Conservation (phyloP, 2,797 vertebrate genomes). For the Trichosurus vulpecula region DNA sequence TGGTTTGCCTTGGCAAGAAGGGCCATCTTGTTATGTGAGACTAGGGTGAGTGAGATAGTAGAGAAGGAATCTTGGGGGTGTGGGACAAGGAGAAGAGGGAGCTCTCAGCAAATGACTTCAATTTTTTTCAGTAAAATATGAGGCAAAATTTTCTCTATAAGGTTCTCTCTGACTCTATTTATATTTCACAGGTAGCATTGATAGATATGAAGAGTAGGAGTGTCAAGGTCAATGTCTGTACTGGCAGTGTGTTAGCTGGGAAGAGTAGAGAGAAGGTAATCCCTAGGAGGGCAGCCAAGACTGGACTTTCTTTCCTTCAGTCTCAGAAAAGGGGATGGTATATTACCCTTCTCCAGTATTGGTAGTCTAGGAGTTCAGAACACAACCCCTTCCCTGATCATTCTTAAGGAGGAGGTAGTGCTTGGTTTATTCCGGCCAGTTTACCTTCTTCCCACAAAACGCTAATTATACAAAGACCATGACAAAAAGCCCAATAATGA, state of each 20-base stretch:
- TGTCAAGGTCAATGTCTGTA: no score
- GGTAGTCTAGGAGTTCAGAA: background rate
- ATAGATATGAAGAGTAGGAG: background rate
- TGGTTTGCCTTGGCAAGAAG: background rate
- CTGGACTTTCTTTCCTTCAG: background rate
- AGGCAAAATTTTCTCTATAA: background rate
- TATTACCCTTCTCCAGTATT: background rate
- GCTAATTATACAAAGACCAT: no score
- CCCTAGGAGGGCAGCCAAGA: background rate
- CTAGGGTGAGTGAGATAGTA: background rate
- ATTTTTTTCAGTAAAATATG: background rate
- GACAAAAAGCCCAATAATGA: no score
- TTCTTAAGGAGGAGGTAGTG: background rate
- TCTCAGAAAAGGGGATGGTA: background rate
- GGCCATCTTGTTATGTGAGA: background rate
- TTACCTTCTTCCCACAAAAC: no score
- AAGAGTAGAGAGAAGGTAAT: background rate
- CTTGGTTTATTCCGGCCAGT: background rate
- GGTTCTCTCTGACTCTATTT: background rate
- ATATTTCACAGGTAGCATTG: background rate
- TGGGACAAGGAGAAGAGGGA: background rate
- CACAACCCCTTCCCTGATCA: background rate
- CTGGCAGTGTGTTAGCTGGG: background rate
- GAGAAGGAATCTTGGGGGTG: background rate
- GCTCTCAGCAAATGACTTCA: background rate